Base-by-base conservation (phyloP, 2,888 invertebrate species). In the Selenia dentaria region DNA sequence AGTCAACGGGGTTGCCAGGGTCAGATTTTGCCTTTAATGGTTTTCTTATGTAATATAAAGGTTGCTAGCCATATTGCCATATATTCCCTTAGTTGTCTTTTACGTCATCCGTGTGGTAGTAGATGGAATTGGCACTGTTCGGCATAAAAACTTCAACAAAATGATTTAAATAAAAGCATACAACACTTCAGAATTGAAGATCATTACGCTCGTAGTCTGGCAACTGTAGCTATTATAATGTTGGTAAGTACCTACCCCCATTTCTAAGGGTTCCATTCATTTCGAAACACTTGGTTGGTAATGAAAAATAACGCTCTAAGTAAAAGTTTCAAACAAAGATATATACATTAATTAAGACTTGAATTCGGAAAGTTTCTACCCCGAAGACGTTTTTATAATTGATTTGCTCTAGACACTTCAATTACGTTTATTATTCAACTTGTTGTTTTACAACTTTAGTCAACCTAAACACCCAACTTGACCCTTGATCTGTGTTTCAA, bases 261-360 rank as follows among this genome's bases (percentile, higher is more conserved):
- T 12, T 41, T 33, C n/a, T 12, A 35, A 32, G 9, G 20, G 18
- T 2, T 18, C 24, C 2, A 24, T n/a, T 24, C n/a, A 24, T 1
- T 24, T n/a, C 6, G 24, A 2, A 32, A 44, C 25, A 29, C 12
- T 24, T 10, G n/a, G n/a, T n/a, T n/a, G 26, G 25, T 35, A 26
- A 26, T 37, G 27, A 37, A 37, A 43, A 37, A 32, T 44, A 32
- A 37, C 11, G 32, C 13, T 31, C 11, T 27, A 44, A 37, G 32
- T 37, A 32, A 44, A 37, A 44, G 20, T 44, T 44, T 6, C 26
- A 32, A 44, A 44, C 31, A 43, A 37, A 33, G 37, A 37, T 37
- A 32, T 31, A 18, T 18, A 18, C n/a, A n/a, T 5, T 37, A 20
- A 43, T 36, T 33, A 27, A 26, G 31, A 12, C 2, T 2, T 9